These are phyloP conservation scores for Marcusenius ussheri DNA, from an alignment of 2,113 vertebrate genomes.

Conservation along the genomic window DNA sequence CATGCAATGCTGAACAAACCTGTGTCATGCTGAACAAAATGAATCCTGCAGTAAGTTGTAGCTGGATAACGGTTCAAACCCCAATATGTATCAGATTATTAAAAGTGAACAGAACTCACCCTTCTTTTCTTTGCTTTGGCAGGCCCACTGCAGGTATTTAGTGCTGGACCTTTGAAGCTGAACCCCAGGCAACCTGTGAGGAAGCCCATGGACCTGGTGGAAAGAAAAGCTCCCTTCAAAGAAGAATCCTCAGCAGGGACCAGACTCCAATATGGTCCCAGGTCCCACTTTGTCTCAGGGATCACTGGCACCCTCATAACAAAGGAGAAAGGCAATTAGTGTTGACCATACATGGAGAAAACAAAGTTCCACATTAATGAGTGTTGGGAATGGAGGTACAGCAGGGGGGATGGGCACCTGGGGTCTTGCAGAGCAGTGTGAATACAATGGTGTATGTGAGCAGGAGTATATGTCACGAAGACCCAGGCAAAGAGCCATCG, in stretches of 20 bases:
- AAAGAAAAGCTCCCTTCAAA: slow-evolving; percentile 4
- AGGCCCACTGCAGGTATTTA: not conserved
- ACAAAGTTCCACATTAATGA: not conserved
- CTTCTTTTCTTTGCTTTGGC: not conserved
- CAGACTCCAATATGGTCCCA: not conserved
- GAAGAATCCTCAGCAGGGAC: not conserved
- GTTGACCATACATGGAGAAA: not conserved
- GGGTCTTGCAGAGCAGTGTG: not conserved
- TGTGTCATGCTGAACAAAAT: not conserved
- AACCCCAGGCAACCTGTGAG: not conserved
- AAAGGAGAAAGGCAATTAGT: slow-evolving; percentile 4
- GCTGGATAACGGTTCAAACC: not conserved
- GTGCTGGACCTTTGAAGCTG: not conserved
- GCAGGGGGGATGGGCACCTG: not conserved
- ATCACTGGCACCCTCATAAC: not conserved
- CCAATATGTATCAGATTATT: not conserved
- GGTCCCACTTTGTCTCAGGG: not conserved
- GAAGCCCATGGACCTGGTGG: not conserved
- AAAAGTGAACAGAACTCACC: not conserved
- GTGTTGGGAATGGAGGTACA: not conserved
- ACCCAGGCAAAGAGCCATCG: not conserved
- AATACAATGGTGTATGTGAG: not conserved
- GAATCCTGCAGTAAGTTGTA: not conserved
- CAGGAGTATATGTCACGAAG: not conserved
- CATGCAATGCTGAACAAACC: not conserved